Percentiles rank a stretch among this genome's conserved stretches.
Evolutionary conservation across 1,140 invertebrate genomes (phyloP).

Genomic region (Agrilus planipennis): DNA sequence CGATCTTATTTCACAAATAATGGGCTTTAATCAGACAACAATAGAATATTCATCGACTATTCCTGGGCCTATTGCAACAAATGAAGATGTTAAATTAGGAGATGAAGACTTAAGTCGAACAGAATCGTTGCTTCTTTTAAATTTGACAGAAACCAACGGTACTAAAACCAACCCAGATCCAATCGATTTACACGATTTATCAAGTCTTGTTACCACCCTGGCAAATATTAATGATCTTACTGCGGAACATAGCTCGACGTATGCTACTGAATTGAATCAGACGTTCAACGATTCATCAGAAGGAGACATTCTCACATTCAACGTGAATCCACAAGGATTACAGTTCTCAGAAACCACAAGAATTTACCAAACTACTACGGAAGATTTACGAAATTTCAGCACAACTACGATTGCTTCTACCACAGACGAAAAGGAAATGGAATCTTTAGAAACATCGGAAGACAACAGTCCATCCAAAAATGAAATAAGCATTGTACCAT

Average conservation of each 20-base stretch:
- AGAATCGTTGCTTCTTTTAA: too few species aligned
- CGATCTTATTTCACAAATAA: slow-evolving; percentile 18
- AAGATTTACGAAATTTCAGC: too few species aligned
- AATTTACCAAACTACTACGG: background rate
- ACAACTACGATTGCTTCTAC: background rate
- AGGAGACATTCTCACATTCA: too few species aligned
- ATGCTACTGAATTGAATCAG: background rate
- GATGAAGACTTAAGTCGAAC: background rate
- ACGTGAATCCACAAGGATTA: background rate
- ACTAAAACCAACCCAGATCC: background rate
- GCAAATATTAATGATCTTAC: background rate
- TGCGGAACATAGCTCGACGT: background rate
- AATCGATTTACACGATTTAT: background rate
- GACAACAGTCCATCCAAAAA: background rate
- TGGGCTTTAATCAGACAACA: slow-evolving; percentile 6
- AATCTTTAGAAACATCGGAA: background rate
- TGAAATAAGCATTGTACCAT: background rate
- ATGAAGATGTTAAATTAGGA: background rate
- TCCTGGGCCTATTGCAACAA: background rate
- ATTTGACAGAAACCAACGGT: too few species aligned
- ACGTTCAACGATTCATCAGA: too few species aligned
- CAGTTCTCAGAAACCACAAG: background rate
- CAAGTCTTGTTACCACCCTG: background rate
- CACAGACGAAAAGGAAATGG: slow-evolving; percentile 2
- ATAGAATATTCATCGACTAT: slow-evolving; percentile 1